Evolutionary conservation across 2,888 invertebrate genomes (phyloP).

Genomic region (Dyspetes luteomarginatus): DNA sequence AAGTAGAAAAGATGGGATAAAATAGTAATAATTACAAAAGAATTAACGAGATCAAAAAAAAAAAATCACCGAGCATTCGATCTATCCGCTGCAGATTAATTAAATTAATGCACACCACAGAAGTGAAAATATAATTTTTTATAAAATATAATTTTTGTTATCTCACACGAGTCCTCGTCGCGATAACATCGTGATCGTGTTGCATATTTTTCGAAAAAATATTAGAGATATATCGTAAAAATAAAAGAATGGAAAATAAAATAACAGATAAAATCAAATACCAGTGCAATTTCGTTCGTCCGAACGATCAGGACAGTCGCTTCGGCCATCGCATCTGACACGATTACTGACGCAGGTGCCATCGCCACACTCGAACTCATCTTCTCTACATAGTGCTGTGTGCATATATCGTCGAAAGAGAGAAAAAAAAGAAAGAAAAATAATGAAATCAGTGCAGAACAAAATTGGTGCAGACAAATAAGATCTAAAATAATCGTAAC

Average conservation of each 20-base stretch:
- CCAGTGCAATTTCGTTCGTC: constrained; percentile 86
- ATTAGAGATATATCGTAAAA: neutral
- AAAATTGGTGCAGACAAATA: constrained; percentile 37
- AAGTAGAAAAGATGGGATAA: no score
- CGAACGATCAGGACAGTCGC: constrained; percentile 86
- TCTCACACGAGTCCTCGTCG: constrained; percentile 24
- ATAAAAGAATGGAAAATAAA: constrained; percentile 27
- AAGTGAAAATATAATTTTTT: neutral
- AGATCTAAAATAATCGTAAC: constrained; percentile 34
- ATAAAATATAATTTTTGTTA: neutral
- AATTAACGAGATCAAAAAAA: constrained; percentile 74
- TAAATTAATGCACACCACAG: neutral
- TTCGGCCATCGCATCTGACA: constrained; percentile 82
- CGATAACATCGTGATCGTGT: neutral
- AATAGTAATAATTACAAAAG: no score
- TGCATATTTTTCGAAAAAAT: constrained; percentile 12
- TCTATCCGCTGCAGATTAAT: neutral
- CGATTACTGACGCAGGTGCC: constrained; percentile 84
- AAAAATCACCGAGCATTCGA: constrained; percentile 31
- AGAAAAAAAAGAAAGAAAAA: constrained; percentile 64
- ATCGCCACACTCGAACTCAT: constrained; percentile 85
- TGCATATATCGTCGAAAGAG: constrained; percentile 53
- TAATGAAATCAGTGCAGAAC: constrained; percentile 58
- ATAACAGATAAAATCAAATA: constrained; percentile 68
- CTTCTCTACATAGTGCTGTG: constrained; percentile 81